A percentile compares a stretch with the other conserved stretches of the same genome.
Conservation (phyloP, 2,797 vertebrate genomes). For the Lagorchestes hirsutus region DNA sequence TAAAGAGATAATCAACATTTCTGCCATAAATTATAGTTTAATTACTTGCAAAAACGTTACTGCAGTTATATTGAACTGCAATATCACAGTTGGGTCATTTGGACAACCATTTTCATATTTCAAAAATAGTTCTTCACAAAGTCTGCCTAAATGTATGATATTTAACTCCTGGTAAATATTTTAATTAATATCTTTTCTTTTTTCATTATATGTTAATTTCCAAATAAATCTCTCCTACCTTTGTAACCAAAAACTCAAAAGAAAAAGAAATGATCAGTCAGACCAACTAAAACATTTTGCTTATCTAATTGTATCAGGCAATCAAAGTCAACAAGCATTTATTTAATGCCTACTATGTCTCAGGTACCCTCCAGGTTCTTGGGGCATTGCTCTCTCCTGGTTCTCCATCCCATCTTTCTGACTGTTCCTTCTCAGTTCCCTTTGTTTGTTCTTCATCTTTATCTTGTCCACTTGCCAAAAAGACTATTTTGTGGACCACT, state of each 20-base stretch:
- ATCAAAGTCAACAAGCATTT: not conserved
- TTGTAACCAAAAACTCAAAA: not conserved
- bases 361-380: not conserved
- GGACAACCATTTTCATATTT: not conserved
- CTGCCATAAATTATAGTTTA: slow-evolving; percentile 44
- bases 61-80: not conserved
- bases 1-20: slow-evolving; percentile 23
- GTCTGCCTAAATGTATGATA: not conserved
- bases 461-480: not conserved
- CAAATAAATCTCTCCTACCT: not conserved
- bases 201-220: not conserved
- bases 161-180: not conserved
- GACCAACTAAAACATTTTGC: not conserved
- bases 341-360: not conserved
- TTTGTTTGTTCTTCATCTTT: not conserved
- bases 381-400: not conserved
- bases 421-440: not conserved
- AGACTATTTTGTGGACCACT: too few relatives aligned
- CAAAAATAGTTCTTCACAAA: not conserved
- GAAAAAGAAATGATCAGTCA: not conserved
- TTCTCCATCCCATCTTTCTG: not conserved
- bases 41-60: slow-evolving; percentile 21
- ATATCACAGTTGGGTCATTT: slow-evolving; percentile 23
- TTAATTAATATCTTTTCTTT: not conserved
- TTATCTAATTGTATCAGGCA: not conserved